Conservation (phyloP, 2,888 invertebrate species). For the Caenorhabditis drosophilae region DNA sequence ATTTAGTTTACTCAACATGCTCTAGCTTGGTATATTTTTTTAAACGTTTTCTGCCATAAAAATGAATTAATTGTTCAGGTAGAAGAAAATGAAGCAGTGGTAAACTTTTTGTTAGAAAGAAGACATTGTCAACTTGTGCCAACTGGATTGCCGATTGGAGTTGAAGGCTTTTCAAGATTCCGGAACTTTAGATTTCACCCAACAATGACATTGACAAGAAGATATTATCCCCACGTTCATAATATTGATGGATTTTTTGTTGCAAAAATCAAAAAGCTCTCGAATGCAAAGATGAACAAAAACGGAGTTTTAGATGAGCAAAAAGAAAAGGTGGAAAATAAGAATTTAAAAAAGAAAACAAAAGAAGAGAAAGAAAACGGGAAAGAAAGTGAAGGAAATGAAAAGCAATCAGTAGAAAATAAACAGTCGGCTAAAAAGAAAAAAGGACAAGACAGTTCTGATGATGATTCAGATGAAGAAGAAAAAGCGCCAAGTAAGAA, state of each 20-base stretch:
- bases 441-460: no score
- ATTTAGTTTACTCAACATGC: constrained; percentile 97
- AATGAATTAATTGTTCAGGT: no score
- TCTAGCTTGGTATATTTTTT: no score
- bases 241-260: constrained; percentile 99
- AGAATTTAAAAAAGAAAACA: constrained; percentile 9
- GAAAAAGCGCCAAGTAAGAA: constrained; percentile 19
- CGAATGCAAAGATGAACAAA: constrained; percentile 74
- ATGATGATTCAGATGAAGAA: constrained; percentile 21
- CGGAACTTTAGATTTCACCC: constrained; percentile 81
- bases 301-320: constrained; percentile 30
- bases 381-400: constrained; percentile 5
- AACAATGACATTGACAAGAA: constrained; percentile 82
- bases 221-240: constrained; percentile 96
- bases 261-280: constrained; percentile 94
- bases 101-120: constrained; percentile 91
- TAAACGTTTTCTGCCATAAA: no score
- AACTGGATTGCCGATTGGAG: constrained; percentile 92
- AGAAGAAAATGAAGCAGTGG: constrained; percentile 97
- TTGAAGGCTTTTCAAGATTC: constrained; percentile 83
- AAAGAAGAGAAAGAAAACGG: constrained; percentile 16
- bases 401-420: constrained; percentile 14
- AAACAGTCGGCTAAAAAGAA: constrained; percentile 9
- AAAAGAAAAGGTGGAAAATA: no score
- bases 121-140: constrained; percentile 88